Conservation (phyloP, 2,888 invertebrate species). For the Digitonthophagus gazella region DNA sequence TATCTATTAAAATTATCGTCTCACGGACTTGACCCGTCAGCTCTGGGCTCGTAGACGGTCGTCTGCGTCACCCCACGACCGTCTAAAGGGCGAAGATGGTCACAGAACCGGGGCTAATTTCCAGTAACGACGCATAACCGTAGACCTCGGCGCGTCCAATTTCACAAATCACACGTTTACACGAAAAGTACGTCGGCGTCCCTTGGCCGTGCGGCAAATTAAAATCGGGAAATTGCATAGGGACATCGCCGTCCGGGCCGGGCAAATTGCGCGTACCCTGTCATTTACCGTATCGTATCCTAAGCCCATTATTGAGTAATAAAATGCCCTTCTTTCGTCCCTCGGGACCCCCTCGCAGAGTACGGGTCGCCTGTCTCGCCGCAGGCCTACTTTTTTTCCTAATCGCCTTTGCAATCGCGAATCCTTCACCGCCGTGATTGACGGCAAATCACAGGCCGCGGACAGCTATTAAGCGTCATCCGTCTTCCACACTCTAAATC, state of each 20-base stretch:
- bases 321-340: constrained; percentile 36
- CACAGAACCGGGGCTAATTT: constrained; percentile 27
- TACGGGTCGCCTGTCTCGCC: constrained; percentile 6
- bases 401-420: background rate
- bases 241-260: constrained; percentile 24
- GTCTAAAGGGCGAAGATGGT: constrained; percentile 19
- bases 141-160: constrained; percentile 36
- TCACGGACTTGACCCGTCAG: constrained; percentile 26
- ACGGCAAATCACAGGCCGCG: constrained; percentile 10
- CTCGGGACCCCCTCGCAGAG: background rate
- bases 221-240: constrained; percentile 37
- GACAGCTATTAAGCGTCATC: constrained; percentile 9
- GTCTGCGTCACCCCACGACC: constrained; percentile 5
- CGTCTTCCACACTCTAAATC: constrained; percentile 10
- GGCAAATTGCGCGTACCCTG: constrained; percentile 38
- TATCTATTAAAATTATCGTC: constrained; percentile 34
- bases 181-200: constrained; percentile 21
- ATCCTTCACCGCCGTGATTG: constrained; percentile 3
- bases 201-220: constrained; percentile 30
- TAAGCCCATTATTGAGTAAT: constrained; percentile 40
- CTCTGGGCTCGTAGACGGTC: background rate
- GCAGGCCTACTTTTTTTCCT: constrained; percentile 2
- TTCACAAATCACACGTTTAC: constrained; percentile 39
- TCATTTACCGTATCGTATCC: constrained; percentile 38
- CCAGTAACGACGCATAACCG: constrained; percentile 33